Percentiles rank a stretch among this genome's conserved stretches.
Evolutionary conservation across 1,140 invertebrate species (phyloP).

Genomic region (Maconellicoccus hirsutus): DNA sequence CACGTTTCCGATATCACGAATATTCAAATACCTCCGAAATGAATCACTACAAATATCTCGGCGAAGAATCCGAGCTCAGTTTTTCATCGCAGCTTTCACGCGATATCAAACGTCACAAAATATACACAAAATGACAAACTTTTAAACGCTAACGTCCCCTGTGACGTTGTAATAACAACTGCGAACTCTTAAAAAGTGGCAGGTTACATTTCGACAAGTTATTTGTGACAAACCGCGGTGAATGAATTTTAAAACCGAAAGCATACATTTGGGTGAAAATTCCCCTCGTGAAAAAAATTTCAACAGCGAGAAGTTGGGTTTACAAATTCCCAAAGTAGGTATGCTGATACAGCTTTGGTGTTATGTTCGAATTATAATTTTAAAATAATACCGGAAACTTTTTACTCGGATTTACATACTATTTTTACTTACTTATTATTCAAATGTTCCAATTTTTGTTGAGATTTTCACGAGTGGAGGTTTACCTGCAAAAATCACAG

Average conservation of each 20-base stretch:
- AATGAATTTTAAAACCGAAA: neutral
- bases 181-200: neutral
- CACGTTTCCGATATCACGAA: too few relatives aligned
- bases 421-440: neutral
- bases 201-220: neutral
- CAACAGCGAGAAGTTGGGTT: neutral
- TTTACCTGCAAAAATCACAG: too few relatives aligned
- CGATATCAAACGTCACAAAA: too few relatives aligned
- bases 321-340: neutral
- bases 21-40: too few relatives aligned
- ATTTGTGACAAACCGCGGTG: neutral
- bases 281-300: neutral
- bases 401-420: neutral
- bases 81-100: too few relatives aligned
- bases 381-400: neutral
- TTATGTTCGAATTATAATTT: constrained; percentile 6
- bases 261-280: neutral
- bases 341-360: neutral
- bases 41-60: too few relatives aligned
- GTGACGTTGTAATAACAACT: neutral
- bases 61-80: too few relatives aligned
- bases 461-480: too few relatives aligned
- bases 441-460: neutral
- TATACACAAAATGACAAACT: neutral
- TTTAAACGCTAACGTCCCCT: neutral